A percentile compares a stretch with the other conserved stretches of the same genome.
phyloP scores from a whole-genome alignment of 2,888 invertebrate species.

The Drosophila kokeensis region DNA sequence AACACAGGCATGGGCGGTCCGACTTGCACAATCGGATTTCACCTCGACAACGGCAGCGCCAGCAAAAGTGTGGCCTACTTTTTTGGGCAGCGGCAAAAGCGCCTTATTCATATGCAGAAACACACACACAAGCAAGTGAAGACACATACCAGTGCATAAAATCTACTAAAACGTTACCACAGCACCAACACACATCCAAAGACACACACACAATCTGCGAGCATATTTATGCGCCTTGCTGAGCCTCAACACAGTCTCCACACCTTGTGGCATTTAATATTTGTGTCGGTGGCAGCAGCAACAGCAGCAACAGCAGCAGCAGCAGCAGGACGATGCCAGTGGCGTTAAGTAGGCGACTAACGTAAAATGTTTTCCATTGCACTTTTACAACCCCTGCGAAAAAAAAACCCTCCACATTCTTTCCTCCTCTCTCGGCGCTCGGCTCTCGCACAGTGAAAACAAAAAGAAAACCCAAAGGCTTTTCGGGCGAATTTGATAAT shows the following conservation, averaged over 20 bases:
- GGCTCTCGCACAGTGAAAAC: neutral
- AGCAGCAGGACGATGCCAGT: constrained; percentile 38
- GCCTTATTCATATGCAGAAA: constrained; percentile 37
- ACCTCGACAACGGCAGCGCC: constrained; percentile 48
- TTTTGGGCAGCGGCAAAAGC: constrained; percentile 27
- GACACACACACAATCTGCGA: constrained; percentile 13
- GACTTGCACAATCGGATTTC: constrained; percentile 42
- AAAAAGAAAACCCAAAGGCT: constrained; percentile 34
- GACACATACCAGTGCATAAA: constrained; percentile 55
- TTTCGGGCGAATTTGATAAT: constrained; percentile 75
- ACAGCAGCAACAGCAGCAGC: constrained; percentile 10
- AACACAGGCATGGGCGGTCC: neutral
- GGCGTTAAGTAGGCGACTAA: constrained; percentile 66
- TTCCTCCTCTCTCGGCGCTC: neutral
- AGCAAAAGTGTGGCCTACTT: constrained; percentile 76
- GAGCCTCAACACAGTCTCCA: constrained; percentile 69
- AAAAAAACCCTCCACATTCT: neutral
- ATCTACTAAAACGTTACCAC: constrained; percentile 74
- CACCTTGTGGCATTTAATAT: constrained; percentile 81
- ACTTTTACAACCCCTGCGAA: constrained; percentile 36
- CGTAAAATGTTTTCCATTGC: constrained; percentile 68
- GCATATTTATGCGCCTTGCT: constrained; percentile 67
- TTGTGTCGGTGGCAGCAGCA: constrained; percentile 56
- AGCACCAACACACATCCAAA: constrained; percentile 23
- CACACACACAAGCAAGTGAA: constrained; percentile 48